Evolutionary conservation across 2,113 vertebrate genomes (phyloP), one percentile per base, ranked within the genome.

Genomic region (Xenus cinereus): DNA sequence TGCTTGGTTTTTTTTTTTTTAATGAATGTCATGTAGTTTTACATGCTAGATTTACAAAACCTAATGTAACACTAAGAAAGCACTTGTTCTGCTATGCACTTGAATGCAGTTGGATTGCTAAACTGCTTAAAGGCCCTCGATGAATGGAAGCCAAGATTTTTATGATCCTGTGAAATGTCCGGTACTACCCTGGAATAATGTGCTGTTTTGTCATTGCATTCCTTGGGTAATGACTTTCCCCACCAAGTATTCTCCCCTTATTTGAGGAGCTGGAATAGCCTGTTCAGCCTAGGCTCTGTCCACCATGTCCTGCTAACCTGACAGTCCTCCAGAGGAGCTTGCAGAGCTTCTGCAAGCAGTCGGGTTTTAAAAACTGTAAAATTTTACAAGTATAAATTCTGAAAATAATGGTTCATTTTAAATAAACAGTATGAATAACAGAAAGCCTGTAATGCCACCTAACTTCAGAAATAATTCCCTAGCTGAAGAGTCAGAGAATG

Each of bases 191-290:
- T 92, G 92, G 74, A 95, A 75, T 28, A 80, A n/a, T 30, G 37
- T n/a, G 53, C 69, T 84, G 21, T 90, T 97, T 39, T 95, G 95
- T 93, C 95, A 91, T 86, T 92, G 56, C 81, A 95, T 96, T 96
- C 86, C 62, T 89, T 92, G 53, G 32, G 60, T 92, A 93, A 94
- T 78, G 66, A 82, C 69, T 96, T 81, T 96, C 56, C 66, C 86
- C 89, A 90, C 28, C 32, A 86, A 89, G 66, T 45, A 79, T 87
- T 90, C 77, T 89, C 81, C 85, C 53, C 56, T 87, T 69, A 68
- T 94, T 91, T 76, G 84, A 84, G 66, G 45, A 89, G n/a, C 43
- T 92, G 80, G 35, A 89, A 75, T 35, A 89, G 17, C 10, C 48
- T 63, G 12, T 51, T 59, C 7, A 5, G 32, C 35, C 62, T 73